Percentiles rank a stretch among this genome's conserved stretches.
Conservation (phyloP, 1,140 invertebrate genomes). For the Euura saliciscinereae region DNA sequence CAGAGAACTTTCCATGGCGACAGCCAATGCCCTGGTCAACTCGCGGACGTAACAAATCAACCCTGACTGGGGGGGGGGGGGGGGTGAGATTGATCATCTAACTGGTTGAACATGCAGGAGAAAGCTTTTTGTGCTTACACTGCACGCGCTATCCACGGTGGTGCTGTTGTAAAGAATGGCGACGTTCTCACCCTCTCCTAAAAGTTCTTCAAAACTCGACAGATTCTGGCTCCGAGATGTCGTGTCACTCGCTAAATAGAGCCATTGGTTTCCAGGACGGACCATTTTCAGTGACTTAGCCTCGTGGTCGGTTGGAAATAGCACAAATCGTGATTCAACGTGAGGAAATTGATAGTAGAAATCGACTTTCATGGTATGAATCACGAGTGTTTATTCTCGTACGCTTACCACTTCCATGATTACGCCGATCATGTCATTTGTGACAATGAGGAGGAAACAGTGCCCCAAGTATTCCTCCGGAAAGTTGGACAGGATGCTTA, state of each 20-base stretch:
- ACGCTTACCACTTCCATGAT: slow-evolving; percentile 67
- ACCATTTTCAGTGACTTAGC: slow-evolving; percentile 71
- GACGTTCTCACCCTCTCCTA: slow-evolving; percentile 82
- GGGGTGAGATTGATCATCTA: slow-evolving; percentile 15
- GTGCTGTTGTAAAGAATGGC: slow-evolving; percentile 80
- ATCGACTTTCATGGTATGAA: no score
- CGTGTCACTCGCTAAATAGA: slow-evolving; percentile 76
- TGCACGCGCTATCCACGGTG: slow-evolving; percentile 53
- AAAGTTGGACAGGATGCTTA: slow-evolving; percentile 59
- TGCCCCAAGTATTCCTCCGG: slow-evolving; percentile 49
- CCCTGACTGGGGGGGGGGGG: slow-evolving; percentile 57
- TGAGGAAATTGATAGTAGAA: no score
- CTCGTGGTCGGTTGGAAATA: slow-evolving; percentile 34
- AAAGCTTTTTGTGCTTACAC: slow-evolving; percentile 51
- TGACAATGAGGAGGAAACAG: slow-evolving; percentile 51
- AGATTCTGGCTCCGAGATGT: slow-evolving; percentile 55
- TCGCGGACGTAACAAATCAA: slow-evolving; percentile 70
- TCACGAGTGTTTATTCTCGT: no score
- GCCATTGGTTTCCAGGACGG: slow-evolving; percentile 76
- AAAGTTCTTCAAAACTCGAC: slow-evolving; percentile 60
- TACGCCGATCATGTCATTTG: slow-evolving; percentile 53
- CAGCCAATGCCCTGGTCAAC: slow-evolving; percentile 66
- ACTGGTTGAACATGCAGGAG: background rate
- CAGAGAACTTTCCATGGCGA: slow-evolving; percentile 69
- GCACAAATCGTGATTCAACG: no score